These are phyloP conservation scores for Emydocephalus ijimae DNA, from an alignment of 2,113 vertebrate species.

Conservation along the genomic window DNA sequence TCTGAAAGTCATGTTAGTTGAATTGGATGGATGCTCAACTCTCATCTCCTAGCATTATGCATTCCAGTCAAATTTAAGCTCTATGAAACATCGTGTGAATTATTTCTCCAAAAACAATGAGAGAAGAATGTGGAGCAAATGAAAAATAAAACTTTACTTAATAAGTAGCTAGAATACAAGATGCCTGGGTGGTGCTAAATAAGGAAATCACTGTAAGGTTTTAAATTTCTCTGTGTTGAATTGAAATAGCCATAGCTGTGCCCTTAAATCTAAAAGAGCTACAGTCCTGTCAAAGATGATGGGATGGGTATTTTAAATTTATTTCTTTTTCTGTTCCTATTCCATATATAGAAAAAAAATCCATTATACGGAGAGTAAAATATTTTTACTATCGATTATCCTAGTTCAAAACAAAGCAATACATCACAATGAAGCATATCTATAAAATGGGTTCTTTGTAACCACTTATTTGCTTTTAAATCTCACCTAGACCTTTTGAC, in stretches of 20 bases:
- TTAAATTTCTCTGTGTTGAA: background rate
- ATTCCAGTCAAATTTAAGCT: background rate
- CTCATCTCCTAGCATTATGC: background rate
- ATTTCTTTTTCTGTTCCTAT: background rate
- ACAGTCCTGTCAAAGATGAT: background rate
- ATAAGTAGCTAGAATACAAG: accelerated
- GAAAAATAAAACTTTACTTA: constrained; percentile 28
- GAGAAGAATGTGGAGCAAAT: background rate
- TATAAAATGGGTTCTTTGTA: background rate
- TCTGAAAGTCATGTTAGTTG: constrained; percentile 33
- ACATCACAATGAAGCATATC: background rate
- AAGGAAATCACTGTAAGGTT: background rate
- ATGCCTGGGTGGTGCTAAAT: background rate
- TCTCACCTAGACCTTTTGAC: background rate
- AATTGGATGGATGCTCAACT: constrained; percentile 38
- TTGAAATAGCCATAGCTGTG: background rate
- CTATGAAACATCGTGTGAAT: background rate
- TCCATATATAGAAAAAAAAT: background rate
- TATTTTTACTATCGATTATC: background rate
- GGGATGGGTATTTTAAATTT: background rate
- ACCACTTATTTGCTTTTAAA: background rate
- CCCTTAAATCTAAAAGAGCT: background rate
- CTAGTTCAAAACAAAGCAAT: background rate
- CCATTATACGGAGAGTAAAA: background rate
- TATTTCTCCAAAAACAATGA: background rate